Percentiles rank a stretch among this genome's conserved stretches.
phyloP scores from a whole-genome alignment of 2,113 vertebrate genomes.

The Otocyon megalotis region DNA sequence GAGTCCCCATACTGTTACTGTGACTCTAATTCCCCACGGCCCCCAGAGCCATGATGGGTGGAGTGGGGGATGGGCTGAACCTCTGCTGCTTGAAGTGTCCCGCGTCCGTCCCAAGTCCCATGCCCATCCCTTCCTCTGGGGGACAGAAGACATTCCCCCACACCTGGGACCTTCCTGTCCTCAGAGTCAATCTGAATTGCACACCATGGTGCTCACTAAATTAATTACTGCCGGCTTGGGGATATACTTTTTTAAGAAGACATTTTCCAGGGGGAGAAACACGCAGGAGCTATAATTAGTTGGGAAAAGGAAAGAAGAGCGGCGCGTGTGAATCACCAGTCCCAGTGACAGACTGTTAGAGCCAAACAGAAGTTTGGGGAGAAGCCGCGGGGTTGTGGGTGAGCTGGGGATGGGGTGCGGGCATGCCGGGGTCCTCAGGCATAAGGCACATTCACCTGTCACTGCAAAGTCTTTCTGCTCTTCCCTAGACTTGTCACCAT shows the following conservation, averaged over 20 bases:
- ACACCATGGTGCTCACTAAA: background rate
- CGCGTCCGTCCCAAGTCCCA: fast-evolving
- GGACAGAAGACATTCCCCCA: background rate
- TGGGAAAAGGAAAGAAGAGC: conserved; percentile 72
- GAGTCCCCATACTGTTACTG: background rate
- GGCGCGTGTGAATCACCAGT: conserved; percentile 79
- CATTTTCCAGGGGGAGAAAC: conserved; percentile 70
- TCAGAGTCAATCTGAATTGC: background rate
- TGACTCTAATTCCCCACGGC: background rate
- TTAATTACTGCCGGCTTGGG: conserved; percentile 62
- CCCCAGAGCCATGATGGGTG: background rate
- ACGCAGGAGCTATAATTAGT: conserved; percentile 80
- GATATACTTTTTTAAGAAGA: conserved; percentile 75
- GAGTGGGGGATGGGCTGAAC: background rate
- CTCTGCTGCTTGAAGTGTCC: background rate
- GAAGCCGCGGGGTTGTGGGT: conserved; percentile 46
- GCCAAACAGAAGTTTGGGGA: conserved; percentile 9
- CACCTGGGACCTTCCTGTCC: conserved; percentile 28
- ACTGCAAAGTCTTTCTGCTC: background rate
- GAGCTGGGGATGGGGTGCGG: background rate
- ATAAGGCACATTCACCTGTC: background rate
- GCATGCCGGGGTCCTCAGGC: background rate
- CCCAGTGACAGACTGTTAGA: conserved; percentile 68
- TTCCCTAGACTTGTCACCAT: background rate
- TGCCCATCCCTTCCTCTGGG: background rate